Base-by-base conservation (phyloP, 2,113 vertebrate genomes). In the Mesembrinibis cayennensis region DNA sequence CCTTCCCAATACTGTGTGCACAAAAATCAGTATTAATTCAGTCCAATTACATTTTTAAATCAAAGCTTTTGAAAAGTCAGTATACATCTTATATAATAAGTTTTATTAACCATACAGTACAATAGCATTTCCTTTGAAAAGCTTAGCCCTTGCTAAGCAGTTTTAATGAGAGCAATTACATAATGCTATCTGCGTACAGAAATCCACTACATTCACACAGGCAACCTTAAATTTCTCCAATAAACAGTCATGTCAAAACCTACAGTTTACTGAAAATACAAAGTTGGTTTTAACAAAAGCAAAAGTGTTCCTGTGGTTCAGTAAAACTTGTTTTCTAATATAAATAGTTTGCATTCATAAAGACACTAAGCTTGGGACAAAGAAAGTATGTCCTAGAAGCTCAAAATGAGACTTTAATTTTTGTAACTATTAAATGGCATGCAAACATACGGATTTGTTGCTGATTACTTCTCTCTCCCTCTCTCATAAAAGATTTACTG, bases 101-200 rank as follows among this genome's bases (percentile, higher is more conserved):
- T 97, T 98, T 98, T 98, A 98, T 98, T 98, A 97, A 98, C 77
- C 82, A 74, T 93, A 91, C 82, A 95, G 86, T 96, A 97, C 89
- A 94, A 97, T 61, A 95, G 63, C 86, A 96, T 94, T 97, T 97
- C 89, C 91, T 96, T 90, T 91, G 87, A 97, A 97, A 97, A 97
- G 91, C 95, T 97, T 88, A 98, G 96, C 62, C 89, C 32, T 94
- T 78, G 72, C 96, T 96, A 97, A 95, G 89, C 87, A 84, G 44
- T 94, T 96, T 96, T 94, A 92, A 96, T 71, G 80, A 89, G 97
- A 95, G 71, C 85, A 97, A 95, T 56, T 90, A 94, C 52, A 81
- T 66, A 94, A 96, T 89, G 76, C 88, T 82, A 94, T 87, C 65
- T 85, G 67, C 69, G 92, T 91, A 97, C 62, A 97, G 96, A 98